These are phyloP conservation scores for Ceratina calcarata DNA, from an alignment of 1,140 invertebrate genomes.

Conservation along the genomic window DNA sequence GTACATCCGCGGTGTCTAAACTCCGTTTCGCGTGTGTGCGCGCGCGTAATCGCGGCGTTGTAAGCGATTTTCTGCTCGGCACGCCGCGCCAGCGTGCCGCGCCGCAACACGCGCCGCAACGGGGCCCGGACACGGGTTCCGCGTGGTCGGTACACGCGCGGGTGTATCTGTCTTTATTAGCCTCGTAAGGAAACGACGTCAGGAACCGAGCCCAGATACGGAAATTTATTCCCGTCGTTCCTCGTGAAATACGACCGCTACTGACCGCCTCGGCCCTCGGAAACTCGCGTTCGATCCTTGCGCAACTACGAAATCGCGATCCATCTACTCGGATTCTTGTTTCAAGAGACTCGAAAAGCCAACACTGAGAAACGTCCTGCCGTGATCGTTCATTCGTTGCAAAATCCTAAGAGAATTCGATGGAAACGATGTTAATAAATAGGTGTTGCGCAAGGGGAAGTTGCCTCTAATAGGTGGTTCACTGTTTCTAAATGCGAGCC, in stretches of 20 bases:
- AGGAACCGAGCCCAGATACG: constrained; percentile 33
- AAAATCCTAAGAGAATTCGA: not conserved
- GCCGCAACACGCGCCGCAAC: not conserved
- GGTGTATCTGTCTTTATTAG: constrained; percentile 60
- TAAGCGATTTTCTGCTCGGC: constrained; percentile 61
- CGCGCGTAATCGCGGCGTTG: constrained; percentile 56
- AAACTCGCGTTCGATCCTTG: not conserved
- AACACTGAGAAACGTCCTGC: not conserved
- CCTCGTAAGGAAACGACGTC: constrained; percentile 49
- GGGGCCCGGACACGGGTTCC: constrained; percentile 55
- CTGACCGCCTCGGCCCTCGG: not conserved
- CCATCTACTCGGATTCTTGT: not conserved
- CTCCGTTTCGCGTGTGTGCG: constrained; percentile 40
- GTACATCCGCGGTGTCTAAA: constrained; percentile 60
- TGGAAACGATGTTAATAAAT: not conserved
- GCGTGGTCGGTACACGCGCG: constrained; percentile 40
- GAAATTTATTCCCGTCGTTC: constrained; percentile 47
- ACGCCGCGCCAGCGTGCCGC: not conserved
- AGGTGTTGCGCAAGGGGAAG: not conserved
- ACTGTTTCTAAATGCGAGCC: not conserved
- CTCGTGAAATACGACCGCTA: constrained; percentile 37
- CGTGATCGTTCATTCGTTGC: constrained; percentile 6
- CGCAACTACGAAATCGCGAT: constrained; percentile 27
- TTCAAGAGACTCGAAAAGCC: not conserved
- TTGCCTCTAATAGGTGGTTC: not conserved